phyloP scores from a whole-genome alignment of 2,797 vertebrate genomes.

The Enteromius anoplus region DNA sequence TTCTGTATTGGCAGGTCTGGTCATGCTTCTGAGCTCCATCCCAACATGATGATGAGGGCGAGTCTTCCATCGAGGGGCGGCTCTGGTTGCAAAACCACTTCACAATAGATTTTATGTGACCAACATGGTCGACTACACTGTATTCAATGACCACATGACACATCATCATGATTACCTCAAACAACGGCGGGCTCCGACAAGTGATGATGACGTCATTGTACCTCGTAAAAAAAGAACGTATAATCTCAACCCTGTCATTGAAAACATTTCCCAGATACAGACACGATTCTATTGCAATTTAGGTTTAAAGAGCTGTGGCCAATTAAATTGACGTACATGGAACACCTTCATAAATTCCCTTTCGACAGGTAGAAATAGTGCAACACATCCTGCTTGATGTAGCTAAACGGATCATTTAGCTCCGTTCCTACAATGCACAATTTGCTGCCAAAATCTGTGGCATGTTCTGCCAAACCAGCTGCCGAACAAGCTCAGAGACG shows the following conservation, averaged over 20 bases:
- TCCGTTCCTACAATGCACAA: slow-evolving; percentile 27
- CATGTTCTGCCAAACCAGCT: slow-evolving; percentile 39
- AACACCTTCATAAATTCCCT: neutral
- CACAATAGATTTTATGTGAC: neutral
- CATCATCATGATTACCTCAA: slow-evolving; percentile 45
- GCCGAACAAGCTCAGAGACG: slow-evolving; percentile 44
- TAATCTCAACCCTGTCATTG: neutral
- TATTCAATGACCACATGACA: slow-evolving; percentile 30
- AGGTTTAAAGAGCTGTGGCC: neutral
- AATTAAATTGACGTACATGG: neutral
- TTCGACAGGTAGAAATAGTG: neutral
- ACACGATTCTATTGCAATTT: neutral
- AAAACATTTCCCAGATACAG: slow-evolving; percentile 9
- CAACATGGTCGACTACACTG: slow-evolving; percentile 9
- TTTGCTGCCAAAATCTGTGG: slow-evolving; percentile 23
- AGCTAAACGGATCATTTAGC: slow-evolving; percentile 33
- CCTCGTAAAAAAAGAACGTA: slow-evolving; percentile 19
- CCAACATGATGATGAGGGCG: neutral
- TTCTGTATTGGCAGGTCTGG: slow-evolving; percentile 19
- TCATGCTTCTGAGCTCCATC: slow-evolving; percentile 24
- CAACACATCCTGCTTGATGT: slow-evolving; percentile 17
- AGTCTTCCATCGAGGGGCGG: neutral
- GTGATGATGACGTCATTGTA: slow-evolving; percentile 43
- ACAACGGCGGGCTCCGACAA: slow-evolving; percentile 46
- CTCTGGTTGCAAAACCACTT: neutral